These are phyloP conservation scores for Megatriorchis doriae DNA, from an alignment of 2,113 vertebrate genomes.

Conservation along the genomic window DNA sequence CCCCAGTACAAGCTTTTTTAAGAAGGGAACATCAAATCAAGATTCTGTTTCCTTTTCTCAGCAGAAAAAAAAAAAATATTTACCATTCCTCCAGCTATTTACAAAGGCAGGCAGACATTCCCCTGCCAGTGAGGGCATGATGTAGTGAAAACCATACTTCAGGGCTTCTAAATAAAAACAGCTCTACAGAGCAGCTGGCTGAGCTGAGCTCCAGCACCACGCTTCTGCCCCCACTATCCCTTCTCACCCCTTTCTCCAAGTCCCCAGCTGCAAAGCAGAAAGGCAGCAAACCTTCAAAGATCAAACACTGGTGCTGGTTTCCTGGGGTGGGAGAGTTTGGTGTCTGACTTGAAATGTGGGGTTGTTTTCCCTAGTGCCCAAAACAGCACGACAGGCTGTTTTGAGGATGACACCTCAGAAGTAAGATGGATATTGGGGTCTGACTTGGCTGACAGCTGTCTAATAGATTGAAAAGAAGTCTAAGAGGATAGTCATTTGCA, in stretches of 20 bases:
- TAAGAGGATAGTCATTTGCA: neutral
- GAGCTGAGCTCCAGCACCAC: neutral
- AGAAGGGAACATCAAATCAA: neutral
- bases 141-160: neutral
- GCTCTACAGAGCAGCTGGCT: neutral
- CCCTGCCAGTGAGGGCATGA: neutral
- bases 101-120: neutral
- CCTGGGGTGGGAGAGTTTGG: neutral
- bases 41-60: neutral
- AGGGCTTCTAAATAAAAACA: neutral
- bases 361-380: neutral
- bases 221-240: neutral
- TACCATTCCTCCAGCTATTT: neutral
- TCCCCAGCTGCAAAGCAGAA: neutral
- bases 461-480: neutral
- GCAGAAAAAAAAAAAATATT: neutral
- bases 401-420: neutral
- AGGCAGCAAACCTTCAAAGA: conserved; percentile 1
- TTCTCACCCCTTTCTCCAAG: neutral
- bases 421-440: conserved; percentile 6
- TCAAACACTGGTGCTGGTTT: neutral
- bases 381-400: neutral
- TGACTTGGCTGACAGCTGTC: conserved; percentile 8
- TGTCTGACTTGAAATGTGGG: neutral
- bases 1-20: neutral